phyloP scores from a whole-genome alignment of 2,888 invertebrate species.

The Mycalesis mineus region DNA sequence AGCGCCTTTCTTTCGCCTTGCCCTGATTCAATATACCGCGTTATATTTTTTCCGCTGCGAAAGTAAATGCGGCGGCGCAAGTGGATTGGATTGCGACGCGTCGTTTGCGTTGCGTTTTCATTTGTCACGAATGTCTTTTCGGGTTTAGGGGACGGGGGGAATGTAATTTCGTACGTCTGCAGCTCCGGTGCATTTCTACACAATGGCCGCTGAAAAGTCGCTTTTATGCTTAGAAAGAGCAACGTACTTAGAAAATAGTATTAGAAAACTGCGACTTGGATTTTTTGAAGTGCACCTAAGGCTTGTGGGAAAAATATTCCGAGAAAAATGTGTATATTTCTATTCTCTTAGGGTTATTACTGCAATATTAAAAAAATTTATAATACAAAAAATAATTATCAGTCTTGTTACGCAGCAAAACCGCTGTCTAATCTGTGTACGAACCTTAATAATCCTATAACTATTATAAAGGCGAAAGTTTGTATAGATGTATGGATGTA shows the following conservation, averaged over 20 bases:
- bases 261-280: too few species aligned
- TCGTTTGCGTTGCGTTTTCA: slow-evolving; percentile 1
- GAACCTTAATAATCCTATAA: too few species aligned
- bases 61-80: background rate
- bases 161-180: background rate
- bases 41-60: background rate
- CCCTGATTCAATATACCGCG: background rate
- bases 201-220: background rate
- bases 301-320: too few species aligned
- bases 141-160: background rate
- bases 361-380: too few species aligned
- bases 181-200: background rate
- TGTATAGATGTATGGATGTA: too few species aligned
- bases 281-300: background rate
- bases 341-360: too few species aligned
- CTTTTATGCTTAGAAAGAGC: background rate
- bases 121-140: slow-evolving; percentile 3
- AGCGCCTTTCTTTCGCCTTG: too few species aligned
- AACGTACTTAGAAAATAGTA: background rate
- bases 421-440: too few species aligned
- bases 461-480: too few species aligned
- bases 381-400: too few species aligned
- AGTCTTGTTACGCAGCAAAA: too few species aligned
- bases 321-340: too few species aligned
- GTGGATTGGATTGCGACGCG: slow-evolving; percentile 4